These are phyloP conservation scores for Hyposmocoma kahamanoa DNA, from an alignment of 1,140 invertebrate species.

Conservation along the genomic window DNA sequence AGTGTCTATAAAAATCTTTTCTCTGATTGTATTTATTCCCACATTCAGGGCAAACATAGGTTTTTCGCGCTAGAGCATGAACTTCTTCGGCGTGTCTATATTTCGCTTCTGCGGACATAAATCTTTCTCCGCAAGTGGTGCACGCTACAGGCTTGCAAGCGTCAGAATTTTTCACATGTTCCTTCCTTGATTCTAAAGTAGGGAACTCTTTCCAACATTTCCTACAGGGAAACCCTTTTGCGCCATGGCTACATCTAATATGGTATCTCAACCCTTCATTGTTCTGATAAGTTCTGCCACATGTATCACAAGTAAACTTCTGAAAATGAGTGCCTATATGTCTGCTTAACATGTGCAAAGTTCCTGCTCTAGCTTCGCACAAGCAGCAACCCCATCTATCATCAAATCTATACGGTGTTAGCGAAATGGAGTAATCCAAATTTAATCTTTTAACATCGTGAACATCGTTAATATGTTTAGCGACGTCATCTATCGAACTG, in stretches of 20 bases:
- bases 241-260: constrained; percentile 43
- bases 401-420: constrained; percentile 46
- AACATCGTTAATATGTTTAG: constrained; percentile 27
- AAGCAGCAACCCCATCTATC: constrained; percentile 42
- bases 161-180: constrained; percentile 38
- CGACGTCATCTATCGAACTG: constrained; percentile 26
- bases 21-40: constrained; percentile 28
- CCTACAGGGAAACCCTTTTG: constrained; percentile 38
- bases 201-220: constrained; percentile 52
- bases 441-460: constrained; percentile 17
- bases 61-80: constrained; percentile 31
- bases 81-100: constrained; percentile 37
- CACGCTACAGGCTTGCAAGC: constrained; percentile 48
- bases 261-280: constrained; percentile 51
- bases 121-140: constrained; percentile 42
- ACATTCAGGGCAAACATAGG: constrained; percentile 48
- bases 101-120: constrained; percentile 48
- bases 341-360: constrained; percentile 36
- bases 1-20: constrained; percentile 47
- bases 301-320: constrained; percentile 56
- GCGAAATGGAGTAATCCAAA: constrained; percentile 28
- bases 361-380: constrained; percentile 40
- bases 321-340: constrained; percentile 50
- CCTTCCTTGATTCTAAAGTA: constrained; percentile 29
- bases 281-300: constrained; percentile 44